Conservation (phyloP, 2,113 vertebrate species). For the Spea multiplicata region DNA sequence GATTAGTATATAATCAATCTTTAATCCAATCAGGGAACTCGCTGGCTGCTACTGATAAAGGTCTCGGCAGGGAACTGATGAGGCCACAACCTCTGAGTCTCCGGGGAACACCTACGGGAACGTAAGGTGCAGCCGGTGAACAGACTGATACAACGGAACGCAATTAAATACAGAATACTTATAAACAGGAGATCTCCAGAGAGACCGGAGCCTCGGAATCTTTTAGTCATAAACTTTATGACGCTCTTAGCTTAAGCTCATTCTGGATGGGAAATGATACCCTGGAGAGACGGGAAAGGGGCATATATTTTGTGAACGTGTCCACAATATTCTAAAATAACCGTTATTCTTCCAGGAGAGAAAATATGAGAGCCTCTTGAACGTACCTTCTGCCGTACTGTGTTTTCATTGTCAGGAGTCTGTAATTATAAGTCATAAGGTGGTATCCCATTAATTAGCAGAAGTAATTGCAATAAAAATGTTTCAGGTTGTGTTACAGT, state of each 20-base stretch:
- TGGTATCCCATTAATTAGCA: too few species aligned
- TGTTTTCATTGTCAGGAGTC: too few species aligned
- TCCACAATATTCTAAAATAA: too few species aligned
- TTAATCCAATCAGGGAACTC: slow-evolving; percentile 78
- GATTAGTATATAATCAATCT: slow-evolving; percentile 78
- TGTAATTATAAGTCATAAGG: too few species aligned
- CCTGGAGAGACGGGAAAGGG: neutral
- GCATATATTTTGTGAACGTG: too few species aligned
- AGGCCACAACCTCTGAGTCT: slow-evolving; percentile 64
- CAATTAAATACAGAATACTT: slow-evolving; percentile 58
- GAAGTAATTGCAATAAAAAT: too few species aligned
- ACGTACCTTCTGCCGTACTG: too few species aligned
- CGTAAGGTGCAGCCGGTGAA: slow-evolving; percentile 58
- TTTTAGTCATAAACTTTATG: neutral
- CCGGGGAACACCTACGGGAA: slow-evolving; percentile 59
- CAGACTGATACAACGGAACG: slow-evolving; percentile 55
- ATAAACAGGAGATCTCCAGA: slow-evolving; percentile 49
- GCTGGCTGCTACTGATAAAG: slow-evolving; percentile 72
- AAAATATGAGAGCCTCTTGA: too few species aligned
- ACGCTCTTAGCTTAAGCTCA: neutral
- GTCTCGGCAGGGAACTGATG: slow-evolving; percentile 73
- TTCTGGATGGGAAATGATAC: neutral
- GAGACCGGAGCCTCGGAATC: neutral
- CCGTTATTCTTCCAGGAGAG: too few species aligned
- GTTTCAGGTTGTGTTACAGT: too few species aligned